A percentile compares a stretch with the other conserved stretches of the same genome.
These are phyloP conservation scores for Agriotes lineatus DNA, from an alignment of 2,888 invertebrate species.

Conservation along the genomic window DNA sequence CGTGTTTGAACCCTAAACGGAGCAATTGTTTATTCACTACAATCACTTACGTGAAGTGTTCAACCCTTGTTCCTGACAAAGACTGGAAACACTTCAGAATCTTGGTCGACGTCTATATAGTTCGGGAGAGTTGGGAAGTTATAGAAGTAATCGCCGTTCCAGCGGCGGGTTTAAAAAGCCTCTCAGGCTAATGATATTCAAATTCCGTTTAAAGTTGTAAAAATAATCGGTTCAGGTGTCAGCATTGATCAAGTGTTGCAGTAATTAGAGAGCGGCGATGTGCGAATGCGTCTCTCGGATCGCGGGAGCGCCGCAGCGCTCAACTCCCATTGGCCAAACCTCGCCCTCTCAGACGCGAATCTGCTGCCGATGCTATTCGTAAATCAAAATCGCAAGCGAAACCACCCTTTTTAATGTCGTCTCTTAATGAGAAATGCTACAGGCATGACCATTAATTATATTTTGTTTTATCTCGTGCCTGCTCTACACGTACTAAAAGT, in stretches of 20 bases:
- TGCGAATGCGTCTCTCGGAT: constrained; percentile 44
- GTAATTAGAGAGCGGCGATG: constrained; percentile 49
- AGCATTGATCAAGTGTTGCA: constrained; percentile 43
- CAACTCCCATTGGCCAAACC: constrained; percentile 60
- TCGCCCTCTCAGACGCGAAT: constrained; percentile 63
- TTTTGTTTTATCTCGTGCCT: constrained; percentile 40
- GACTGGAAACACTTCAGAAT: too few species aligned
- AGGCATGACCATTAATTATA: constrained; percentile 45
- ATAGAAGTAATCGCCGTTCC: constrained; percentile 6
- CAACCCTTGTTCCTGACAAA: too few species aligned
- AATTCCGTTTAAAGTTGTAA: constrained; percentile 44
- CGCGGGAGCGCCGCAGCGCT: constrained; percentile 55
- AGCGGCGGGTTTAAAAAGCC: constrained; percentile 1
- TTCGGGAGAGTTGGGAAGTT: too few species aligned
- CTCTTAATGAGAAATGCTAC: constrained; percentile 46
- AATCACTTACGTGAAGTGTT: too few species aligned
- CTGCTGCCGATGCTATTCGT: constrained; percentile 67
- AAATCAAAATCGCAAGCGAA: constrained; percentile 64
- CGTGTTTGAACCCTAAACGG: too few species aligned
- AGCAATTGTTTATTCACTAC: too few species aligned
- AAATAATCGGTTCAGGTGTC: constrained; percentile 43
- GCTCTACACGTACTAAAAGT: constrained; percentile 28
- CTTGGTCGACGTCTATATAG: too few species aligned
- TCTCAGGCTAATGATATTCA: constrained; percentile 36
- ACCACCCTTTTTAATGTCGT: constrained; percentile 47